A percentile compares a stretch with the other conserved stretches of the same genome.
Evolutionary conservation across 2,888 invertebrate genomes (phyloP).

Genomic region (Synanthedon tipuliformis): DNA sequence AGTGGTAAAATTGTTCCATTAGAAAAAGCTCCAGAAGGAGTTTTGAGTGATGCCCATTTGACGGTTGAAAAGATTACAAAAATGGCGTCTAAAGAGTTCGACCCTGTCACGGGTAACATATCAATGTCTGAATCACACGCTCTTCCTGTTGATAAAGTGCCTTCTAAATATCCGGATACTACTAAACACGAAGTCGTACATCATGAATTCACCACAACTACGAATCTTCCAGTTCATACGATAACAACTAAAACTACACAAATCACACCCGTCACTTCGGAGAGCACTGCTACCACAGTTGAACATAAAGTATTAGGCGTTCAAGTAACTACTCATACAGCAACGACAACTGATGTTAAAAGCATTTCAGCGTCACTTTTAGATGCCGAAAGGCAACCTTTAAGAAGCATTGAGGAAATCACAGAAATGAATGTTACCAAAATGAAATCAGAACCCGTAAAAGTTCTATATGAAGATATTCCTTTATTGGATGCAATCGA

Average conservation of each 20-base stretch:
- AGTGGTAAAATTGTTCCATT: slow-evolving; percentile 79
- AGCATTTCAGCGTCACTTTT: slow-evolving; percentile 46
- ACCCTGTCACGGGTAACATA: slow-evolving; percentile 4
- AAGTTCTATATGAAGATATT: slow-evolving; percentile 57
- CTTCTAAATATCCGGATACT: slow-evolving; percentile 7
- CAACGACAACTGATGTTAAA: slow-evolving; percentile 31
- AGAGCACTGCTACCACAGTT: slow-evolving; percentile 9
- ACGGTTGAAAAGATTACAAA: slow-evolving; percentile 42
- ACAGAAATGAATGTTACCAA: slow-evolving; percentile 57
- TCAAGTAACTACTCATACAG: slow-evolving; percentile 10
- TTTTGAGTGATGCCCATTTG: slow-evolving; percentile 67
- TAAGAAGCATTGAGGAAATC: slow-evolving; percentile 59
- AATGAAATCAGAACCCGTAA: slow-evolving; percentile 28
- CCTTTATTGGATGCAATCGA: slow-evolving; percentile 74
- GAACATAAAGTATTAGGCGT: slow-evolving; percentile 18
- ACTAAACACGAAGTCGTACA: slow-evolving; percentile 29
- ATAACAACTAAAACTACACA: slow-evolving; percentile 21
- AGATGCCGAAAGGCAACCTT: slow-evolving; percentile 57
- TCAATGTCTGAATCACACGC: slow-evolving; percentile 10
- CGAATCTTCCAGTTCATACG: slow-evolving; percentile 15
- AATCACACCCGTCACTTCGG: slow-evolving; percentile 21
- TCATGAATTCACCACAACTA: slow-evolving; percentile 12
- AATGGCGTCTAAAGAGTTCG: slow-evolving; percentile 6
- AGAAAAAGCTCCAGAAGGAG: slow-evolving; percentile 78
- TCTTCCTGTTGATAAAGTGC: slow-evolving; percentile 9